Evolutionary conservation across 2,113 vertebrate species (phyloP).

Genomic region (Aviceda subcristata): DNA sequence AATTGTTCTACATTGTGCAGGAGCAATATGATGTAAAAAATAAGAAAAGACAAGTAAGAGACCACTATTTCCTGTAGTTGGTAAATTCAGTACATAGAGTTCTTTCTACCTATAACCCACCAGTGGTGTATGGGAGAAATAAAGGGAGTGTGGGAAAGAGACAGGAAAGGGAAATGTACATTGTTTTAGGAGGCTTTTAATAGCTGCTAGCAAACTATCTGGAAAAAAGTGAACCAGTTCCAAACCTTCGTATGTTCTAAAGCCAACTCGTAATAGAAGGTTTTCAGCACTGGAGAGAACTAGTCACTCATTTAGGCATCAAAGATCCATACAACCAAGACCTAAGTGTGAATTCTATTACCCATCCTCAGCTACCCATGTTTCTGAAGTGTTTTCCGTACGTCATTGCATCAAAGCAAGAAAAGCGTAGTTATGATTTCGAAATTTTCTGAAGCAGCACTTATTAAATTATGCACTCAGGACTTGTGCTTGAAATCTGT

Average conservation of each 20-base stretch:
- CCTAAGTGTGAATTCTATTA: neutral
- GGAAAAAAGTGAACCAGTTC: neutral
- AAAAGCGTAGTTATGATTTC: neutral
- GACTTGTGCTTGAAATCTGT: neutral
- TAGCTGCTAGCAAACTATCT: neutral
- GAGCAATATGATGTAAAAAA: neutral
- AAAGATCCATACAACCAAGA: neutral
- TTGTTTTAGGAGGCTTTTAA: neutral
- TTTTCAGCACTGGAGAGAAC: neutral
- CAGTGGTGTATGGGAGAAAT: neutral
- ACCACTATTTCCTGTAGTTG: neutral
- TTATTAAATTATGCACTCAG: neutral
- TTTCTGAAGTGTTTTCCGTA: neutral
- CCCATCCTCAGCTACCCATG: neutral
- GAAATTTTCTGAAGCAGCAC: neutral
- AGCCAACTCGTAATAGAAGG: neutral
- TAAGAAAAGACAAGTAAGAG: neutral
- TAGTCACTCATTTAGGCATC: neutral
- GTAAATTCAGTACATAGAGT: neutral
- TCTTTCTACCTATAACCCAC: neutral
- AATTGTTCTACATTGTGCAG: neutral
- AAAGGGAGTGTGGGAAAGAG: neutral
- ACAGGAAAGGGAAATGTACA: neutral
- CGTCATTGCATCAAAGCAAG: neutral
- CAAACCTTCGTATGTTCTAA: neutral